phyloP scores from a whole-genome alignment of 2,113 vertebrate genomes.

The Poeciliopsis occidentalis region DNA sequence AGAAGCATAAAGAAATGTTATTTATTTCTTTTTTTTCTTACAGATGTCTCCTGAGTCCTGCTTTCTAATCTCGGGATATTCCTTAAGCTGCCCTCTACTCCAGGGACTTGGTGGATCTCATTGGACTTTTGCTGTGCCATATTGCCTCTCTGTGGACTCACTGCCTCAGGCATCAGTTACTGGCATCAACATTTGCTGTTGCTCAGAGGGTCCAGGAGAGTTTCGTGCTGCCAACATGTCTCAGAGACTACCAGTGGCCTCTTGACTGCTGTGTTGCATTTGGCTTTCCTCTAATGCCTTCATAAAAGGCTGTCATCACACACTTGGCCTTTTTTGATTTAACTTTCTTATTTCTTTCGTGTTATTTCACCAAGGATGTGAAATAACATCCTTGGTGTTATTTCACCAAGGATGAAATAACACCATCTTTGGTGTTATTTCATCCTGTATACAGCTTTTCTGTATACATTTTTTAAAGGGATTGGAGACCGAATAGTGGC shows the following conservation, averaged over 20 bases:
- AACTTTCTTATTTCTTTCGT: constrained; percentile 72
- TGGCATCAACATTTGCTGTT: constrained; percentile 88
- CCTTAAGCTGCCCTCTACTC: constrained; percentile 81
- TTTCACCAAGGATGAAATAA: too few species aligned
- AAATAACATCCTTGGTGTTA: constrained; percentile 12
- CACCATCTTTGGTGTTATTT: too few species aligned
- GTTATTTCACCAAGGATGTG: constrained; percentile 81
- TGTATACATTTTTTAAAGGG: constrained; percentile 61
- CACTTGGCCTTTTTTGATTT: constrained; percentile 46
- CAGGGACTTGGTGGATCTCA: constrained; percentile 59
- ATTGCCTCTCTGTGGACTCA: constrained; percentile 88
- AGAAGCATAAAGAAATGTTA: neutral
- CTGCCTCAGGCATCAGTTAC: constrained; percentile 88
- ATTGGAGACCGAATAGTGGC: constrained; percentile 35
- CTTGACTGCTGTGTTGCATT: constrained; percentile 87
- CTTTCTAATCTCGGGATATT: constrained; percentile 68
- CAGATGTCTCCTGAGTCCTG: constrained; percentile 93
- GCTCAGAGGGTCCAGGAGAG: constrained; percentile 86
- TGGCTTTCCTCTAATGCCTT: constrained; percentile 90
- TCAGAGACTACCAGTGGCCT: constrained; percentile 89
- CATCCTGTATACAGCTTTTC: constrained; percentile 23
- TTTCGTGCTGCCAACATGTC: constrained; percentile 85
- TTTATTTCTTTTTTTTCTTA: constrained; percentile 17
- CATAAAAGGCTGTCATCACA: constrained; percentile 85
- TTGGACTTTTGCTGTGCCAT: constrained; percentile 90